Conservation (phyloP, 2,113 vertebrate genomes). For the Syngnathoides biaculeatus region DNA sequence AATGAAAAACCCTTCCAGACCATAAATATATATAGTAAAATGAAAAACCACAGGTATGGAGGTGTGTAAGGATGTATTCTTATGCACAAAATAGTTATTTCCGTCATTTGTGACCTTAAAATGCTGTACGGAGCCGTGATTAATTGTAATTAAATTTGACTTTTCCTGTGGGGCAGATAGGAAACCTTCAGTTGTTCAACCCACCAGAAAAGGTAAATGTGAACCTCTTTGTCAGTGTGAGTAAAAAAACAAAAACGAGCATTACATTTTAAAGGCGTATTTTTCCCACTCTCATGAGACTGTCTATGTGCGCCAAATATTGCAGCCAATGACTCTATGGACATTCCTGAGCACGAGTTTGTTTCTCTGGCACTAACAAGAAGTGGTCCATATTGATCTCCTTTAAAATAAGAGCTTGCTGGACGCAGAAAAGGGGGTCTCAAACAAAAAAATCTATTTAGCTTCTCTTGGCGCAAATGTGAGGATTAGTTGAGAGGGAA, state of each 20-base stretch:
- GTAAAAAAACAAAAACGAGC: not conserved
- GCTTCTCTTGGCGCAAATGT: constrained; percentile 51
- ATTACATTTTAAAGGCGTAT: not conserved
- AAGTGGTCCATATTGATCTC: constrained; percentile 32
- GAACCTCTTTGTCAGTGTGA: not conserved
- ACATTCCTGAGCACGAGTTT: constrained; percentile 14
- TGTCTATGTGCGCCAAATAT: not conserved
- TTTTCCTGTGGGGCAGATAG: not conserved
- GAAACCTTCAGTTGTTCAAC: not conserved
- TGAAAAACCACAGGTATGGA: too few relatives aligned
- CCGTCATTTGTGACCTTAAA: too few relatives aligned
- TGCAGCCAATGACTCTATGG: not conserved
- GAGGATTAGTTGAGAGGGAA: constrained; percentile 52
- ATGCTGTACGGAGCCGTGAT: not conserved
- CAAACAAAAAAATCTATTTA: constrained; percentile 51
- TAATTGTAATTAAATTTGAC: not conserved
- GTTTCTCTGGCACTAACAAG: constrained; percentile 32
- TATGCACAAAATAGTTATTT: too few relatives aligned
- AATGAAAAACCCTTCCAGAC: too few relatives aligned
- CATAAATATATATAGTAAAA: too few relatives aligned
- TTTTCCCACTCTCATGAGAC: not conserved
- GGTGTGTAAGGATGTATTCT: too few relatives aligned
- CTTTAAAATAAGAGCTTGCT: constrained; percentile 33
- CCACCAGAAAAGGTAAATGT: not conserved
- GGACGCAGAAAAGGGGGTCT: constrained; percentile 27